phyloP scores from a whole-genome alignment of 2,888 invertebrate genomes.

The Heliconius ethilla region DNA sequence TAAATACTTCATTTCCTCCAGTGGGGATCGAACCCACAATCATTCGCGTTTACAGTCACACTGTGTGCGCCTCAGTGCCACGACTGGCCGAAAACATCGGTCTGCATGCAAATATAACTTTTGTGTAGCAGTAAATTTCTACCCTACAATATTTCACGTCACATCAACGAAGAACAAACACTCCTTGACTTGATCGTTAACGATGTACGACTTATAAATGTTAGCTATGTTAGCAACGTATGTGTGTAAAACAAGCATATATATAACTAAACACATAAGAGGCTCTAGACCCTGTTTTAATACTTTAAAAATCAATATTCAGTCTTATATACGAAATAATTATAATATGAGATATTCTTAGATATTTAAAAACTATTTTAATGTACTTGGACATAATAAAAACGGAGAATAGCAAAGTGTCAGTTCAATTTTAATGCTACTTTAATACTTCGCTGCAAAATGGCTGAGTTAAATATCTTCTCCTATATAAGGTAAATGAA shows the following conservation, averaged over 20 bases:
- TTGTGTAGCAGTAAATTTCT: neutral
- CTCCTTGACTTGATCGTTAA: conserved; percentile 36
- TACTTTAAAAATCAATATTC: neutral
- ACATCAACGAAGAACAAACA: conserved; percentile 35
- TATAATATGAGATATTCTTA: neutral
- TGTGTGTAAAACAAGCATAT: neutral
- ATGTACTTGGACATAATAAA: neutral
- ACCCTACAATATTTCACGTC: conserved; percentile 28
- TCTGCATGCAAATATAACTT: neutral
- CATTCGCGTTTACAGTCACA: no score
- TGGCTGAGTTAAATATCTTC: neutral
- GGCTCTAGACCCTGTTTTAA: neutral
- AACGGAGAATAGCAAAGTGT: conserved; percentile 7
- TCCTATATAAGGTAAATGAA: no score
- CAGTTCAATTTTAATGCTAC: conserved; percentile 18
- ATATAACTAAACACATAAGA: neutral
- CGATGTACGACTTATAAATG: conserved; percentile 37
- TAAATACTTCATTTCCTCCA: neutral
- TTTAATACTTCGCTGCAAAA: conserved; percentile 17
- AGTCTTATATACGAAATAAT: neutral
- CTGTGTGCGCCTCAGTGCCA: no score
- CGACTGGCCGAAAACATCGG: no score
- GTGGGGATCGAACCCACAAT: no score
- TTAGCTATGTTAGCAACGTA: neutral
- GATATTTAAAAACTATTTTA: neutral